Evolutionary conservation across 2,888 invertebrate genomes (phyloP), one percentile per base, ranked within the genome.

Genomic region (Dilophus febrilis): DNA sequence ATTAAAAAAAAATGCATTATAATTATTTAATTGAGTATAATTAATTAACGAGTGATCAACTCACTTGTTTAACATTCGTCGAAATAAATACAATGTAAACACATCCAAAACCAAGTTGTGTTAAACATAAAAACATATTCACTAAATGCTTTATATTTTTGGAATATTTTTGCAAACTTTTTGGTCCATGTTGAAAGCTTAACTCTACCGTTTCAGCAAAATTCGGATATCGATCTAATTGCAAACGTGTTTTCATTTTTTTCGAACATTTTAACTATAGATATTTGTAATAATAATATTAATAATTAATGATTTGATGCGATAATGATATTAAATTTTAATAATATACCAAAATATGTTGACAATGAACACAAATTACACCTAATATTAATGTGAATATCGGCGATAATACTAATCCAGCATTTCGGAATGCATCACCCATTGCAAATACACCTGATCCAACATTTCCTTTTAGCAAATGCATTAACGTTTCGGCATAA

Each of bases 51-150:
- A 17, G 10, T 17, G 16, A 36, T 36, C n/a, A 22, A 48, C 52
- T 51, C 44, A 82, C 84, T 73, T 80, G 74, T 61, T 82, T 71
- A 44, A 87, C 58, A 58, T 88, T 92, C 45, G 78, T 77, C 11
- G 91, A 81, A 48, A 95, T 84, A 59, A 95, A 95, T 14, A 95
- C 86, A 52, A 94, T 84, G 64, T 97, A 97, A 22, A 95, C 86
- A 59, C 92, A 94, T 62, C 97, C 97, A 65, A 97, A 95, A 44
- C 97, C 97, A 44, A 97, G 68, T 64, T 97, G 97, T n/a, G 95
- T 95, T 42, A 92, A 68, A 59, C 90, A 85, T 40, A 97, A 73
- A 64, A 92, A 92, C 12, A 74, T 53, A 61, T 92, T 88, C 44
- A 94, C 85, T 41, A 77, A 51, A 27, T 66, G 67, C 64, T 76